Base-by-base conservation (phyloP, 1,140 invertebrate genomes). In the Drosophila takahashii region DNA sequence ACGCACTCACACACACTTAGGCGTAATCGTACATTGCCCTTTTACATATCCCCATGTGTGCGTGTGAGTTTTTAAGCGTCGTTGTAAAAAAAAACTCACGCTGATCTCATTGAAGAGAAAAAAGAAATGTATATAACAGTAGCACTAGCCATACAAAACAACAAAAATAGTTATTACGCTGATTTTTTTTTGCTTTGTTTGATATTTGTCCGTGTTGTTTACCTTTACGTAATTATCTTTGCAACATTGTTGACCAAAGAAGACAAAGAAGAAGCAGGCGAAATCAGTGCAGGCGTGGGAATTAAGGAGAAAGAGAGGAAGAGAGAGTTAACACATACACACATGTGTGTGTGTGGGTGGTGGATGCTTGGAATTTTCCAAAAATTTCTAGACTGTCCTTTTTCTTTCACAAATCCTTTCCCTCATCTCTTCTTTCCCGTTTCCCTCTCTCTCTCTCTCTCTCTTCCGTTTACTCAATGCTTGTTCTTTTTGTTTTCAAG, bases 221-320 rank as follows among this genome's bases (percentile, higher is more conserved):
- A 89, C 85, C 79, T 89, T 87, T 87, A 87, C 77, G 84, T 89
- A 87, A 89, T 87, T 87, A 89, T 84, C 72, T 89, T 79, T 80
- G 84, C 60, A 79, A 84, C 76, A 79, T 79, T 87, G 27, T 71
- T 51, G 48, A 29, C 47, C 47, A 37, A 45, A 27, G 18, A 29
- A 22, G 13, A 34, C 15, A 15, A 52, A 18, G 22, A 29, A 66
- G 34, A 62, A 64, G 34, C 42, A 27, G n/a, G n/a, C 15, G 11
- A 42, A 53, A 67, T 61, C 62, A 69, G 34, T 64, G 71, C 48
- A 51, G 15, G 64, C 64, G 41, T 67, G 64, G 41, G 59, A 62
- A 62, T 29, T 8, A 9, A 15, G 64, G 26, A 26, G 15, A 7
- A 36, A 59, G 4, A 18, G 51, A 16, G 9, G 22, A 8, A 41